Evolutionary conservation across 2,888 invertebrate genomes (phyloP).

Genomic region (Prosopocoilus inquinatus): DNA sequence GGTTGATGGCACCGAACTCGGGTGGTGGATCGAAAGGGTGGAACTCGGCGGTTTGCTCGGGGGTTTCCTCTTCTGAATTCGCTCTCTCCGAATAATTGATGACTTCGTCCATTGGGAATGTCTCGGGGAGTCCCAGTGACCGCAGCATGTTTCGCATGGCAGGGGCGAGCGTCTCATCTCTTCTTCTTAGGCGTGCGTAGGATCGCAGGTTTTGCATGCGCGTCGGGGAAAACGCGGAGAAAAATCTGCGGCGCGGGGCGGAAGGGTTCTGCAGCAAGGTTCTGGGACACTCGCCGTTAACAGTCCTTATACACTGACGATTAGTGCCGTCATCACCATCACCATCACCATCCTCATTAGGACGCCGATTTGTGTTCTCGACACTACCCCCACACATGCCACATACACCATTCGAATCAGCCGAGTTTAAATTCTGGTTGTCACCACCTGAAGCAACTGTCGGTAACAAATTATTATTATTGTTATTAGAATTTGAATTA

Average conservation of each 20-base stretch:
- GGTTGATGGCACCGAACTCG: constrained; percentile 34
- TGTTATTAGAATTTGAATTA: constrained; percentile 4
- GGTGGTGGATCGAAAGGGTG: constrained; percentile 40
- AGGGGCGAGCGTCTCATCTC: constrained; percentile 14
- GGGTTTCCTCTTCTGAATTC: constrained; percentile 39
- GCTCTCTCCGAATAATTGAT: constrained; percentile 47
- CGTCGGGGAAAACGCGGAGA: constrained; percentile 44
- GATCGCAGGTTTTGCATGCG: constrained; percentile 37
- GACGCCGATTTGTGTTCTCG: constrained; percentile 2
- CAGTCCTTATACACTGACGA: constrained; percentile 6
- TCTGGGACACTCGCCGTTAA: constrained; percentile 17
- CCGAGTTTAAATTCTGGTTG: background rate
- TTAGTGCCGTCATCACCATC: background rate
- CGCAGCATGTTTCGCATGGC: constrained; percentile 17
- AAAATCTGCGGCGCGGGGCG: constrained; percentile 35
- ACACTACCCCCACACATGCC: constrained; percentile 25
- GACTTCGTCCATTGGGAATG: constrained; percentile 41
- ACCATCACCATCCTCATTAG: background rate
- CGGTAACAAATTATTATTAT: background rate
- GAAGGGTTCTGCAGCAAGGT: constrained; percentile 33
- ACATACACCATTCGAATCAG: constrained; percentile 19
- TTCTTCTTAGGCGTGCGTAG: constrained; percentile 23
- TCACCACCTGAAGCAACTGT: background rate
- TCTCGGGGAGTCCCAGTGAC: constrained; percentile 10
- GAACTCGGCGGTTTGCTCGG: constrained; percentile 23